phyloP scores from a whole-genome alignment of 1,140 invertebrate species.

The Metopolophium dirhodum region DNA sequence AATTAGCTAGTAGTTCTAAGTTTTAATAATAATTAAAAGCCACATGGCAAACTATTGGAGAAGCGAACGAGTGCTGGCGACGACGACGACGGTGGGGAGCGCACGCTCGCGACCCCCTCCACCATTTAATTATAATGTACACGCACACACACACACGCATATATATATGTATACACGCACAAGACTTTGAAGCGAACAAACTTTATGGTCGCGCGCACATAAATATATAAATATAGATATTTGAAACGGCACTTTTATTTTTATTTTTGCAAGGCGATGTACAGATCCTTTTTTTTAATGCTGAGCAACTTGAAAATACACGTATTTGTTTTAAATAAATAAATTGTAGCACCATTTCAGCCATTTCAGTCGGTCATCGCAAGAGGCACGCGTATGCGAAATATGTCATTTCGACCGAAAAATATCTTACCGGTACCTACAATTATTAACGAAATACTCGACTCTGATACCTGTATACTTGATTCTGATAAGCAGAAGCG shows the following conservation, averaged over 20 bases:
- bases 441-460: not conserved
- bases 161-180: not conserved
- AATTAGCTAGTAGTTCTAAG: slow-evolving; percentile 40
- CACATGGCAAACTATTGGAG: not conserved
- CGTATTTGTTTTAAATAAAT: not conserved
- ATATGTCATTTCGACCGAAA: not conserved
- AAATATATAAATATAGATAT: not conserved
- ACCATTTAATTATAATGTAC: slow-evolving; percentile 11
- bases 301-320: not conserved
- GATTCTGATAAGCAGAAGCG: no score
- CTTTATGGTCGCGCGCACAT: not conserved
- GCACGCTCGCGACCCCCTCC: not conserved
- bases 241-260: not conserved
- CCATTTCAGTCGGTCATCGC: no score
- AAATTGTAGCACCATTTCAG: not conserved
- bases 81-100: not conserved
- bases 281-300: no score
- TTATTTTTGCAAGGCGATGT: not conserved
- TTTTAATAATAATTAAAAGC: slow-evolving; percentile 53
- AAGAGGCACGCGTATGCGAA: not conserved
- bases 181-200: slow-evolving; percentile 6
- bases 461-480: no score
- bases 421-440: not conserved
- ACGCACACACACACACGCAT: not conserved
- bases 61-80: not conserved